These are phyloP conservation scores for Paedocypris sp. DNA, from an alignment of 2,113 vertebrate species.

Conservation along the genomic window DNA sequence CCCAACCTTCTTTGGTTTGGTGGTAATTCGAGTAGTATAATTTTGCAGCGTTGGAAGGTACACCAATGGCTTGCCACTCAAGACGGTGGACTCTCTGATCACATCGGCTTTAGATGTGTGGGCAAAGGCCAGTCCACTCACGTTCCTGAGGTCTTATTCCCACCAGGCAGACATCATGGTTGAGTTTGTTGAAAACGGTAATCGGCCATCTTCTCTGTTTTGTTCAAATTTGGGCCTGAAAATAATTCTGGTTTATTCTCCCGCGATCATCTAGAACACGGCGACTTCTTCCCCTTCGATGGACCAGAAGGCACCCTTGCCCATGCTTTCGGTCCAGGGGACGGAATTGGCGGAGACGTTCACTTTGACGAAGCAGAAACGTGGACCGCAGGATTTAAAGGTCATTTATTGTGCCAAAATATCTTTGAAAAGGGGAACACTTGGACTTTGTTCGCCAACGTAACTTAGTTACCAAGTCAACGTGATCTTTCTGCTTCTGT, in stretches of 20 bases:
- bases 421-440: background rate
- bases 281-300: constrained; percentile 81
- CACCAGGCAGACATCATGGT: constrained; percentile 59
- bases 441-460: background rate
- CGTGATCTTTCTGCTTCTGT: constrained; percentile 18
- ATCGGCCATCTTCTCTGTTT: background rate
- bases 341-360: constrained; percentile 71
- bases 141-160: constrained; percentile 46
- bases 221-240: background rate
- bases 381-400: constrained; percentile 63
- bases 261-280: constrained; percentile 57
- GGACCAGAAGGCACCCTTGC: constrained; percentile 75
- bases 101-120: constrained; percentile 56
- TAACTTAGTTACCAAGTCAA: background rate
- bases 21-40: background rate
- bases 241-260: background rate
- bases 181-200: constrained; percentile 47
- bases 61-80: constrained; percentile 54
- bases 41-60: constrained; percentile 55
- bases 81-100: constrained; percentile 52
- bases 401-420: constrained; percentile 37
- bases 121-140: constrained; percentile 53
- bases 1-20: background rate
- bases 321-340: constrained; percentile 82
- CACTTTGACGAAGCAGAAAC: constrained; percentile 81